Conservation (phyloP, 2,888 invertebrate species). For the Lobophora halterata region DNA sequence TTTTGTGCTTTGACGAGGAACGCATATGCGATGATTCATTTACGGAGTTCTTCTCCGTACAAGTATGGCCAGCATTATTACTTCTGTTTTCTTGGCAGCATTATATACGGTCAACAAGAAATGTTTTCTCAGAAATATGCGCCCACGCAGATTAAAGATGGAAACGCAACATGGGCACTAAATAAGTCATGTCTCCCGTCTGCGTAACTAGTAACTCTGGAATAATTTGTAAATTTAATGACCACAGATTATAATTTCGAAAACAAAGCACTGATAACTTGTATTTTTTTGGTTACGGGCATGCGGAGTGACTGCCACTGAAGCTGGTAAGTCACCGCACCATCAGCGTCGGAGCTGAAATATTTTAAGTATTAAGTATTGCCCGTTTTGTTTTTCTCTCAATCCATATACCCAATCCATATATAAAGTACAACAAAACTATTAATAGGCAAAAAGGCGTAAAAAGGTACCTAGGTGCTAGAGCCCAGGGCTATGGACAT, state of each 20-base stretch:
- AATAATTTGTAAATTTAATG: conserved; percentile 55
- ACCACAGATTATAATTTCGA: conserved; percentile 42
- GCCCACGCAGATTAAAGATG: conserved; percentile 78
- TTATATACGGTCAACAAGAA: conserved; percentile 74
- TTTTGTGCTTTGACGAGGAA: conserved; percentile 73
- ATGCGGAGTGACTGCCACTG: too few relatives aligned
- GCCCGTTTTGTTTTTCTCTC: too few relatives aligned
- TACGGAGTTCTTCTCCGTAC: conserved; percentile 73
- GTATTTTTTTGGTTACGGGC: too few relatives aligned
- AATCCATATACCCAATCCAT: too few relatives aligned
- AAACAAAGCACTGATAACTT: too few relatives aligned
- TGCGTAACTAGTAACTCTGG: conserved; percentile 60
- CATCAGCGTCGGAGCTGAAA: too few relatives aligned
- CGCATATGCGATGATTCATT: conserved; percentile 79
- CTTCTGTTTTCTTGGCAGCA: conserved; percentile 76
- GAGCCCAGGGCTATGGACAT: too few relatives aligned
- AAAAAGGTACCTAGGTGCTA: too few relatives aligned
- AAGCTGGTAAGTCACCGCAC: too few relatives aligned
- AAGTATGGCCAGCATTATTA: conserved; percentile 76
- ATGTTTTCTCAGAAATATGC: conserved; percentile 78
- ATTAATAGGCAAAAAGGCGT: too few relatives aligned
- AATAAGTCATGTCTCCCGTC: conserved; percentile 73
- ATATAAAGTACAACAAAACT: too few relatives aligned
- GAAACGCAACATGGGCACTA: conserved; percentile 75
- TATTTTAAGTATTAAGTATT: too few relatives aligned